Conservation (phyloP, 2,888 invertebrate species). For the Beris chalybata region DNA sequence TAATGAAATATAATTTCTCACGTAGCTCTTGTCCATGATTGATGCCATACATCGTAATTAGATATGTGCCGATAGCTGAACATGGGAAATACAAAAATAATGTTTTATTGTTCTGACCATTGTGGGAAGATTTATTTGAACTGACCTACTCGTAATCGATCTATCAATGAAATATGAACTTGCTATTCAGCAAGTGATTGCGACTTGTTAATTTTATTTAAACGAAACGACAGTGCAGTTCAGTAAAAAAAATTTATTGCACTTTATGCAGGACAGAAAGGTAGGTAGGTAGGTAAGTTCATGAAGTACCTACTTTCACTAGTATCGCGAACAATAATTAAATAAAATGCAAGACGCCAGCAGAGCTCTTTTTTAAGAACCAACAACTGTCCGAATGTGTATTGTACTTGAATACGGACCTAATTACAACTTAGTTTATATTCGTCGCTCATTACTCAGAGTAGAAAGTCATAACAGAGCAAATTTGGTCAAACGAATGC, state of each 20-base stretch:
- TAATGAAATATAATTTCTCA: conserved; percentile 22
- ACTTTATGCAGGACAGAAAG: background rate
- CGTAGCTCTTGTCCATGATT: conserved; percentile 13
- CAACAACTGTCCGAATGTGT: background rate
- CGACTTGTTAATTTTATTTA: too few relatives aligned
- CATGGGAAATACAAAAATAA: conserved; percentile 7
- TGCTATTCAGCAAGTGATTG: too few relatives aligned
- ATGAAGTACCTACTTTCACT: conserved; percentile 9
- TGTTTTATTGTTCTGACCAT: background rate
- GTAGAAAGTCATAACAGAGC: conserved; percentile 16
- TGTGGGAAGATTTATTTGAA: conserved; percentile 17
- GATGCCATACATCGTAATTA: conserved; percentile 27
- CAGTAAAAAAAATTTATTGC: conserved; percentile 11
- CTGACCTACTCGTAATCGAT: conserved; percentile 4
- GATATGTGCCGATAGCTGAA: conserved; percentile 1
- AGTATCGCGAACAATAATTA: conserved; percentile 3
- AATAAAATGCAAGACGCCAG: background rate
- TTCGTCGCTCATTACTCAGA: conserved; percentile 10
- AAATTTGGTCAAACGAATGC: conserved; percentile 10
- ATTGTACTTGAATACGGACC: conserved; percentile 10
- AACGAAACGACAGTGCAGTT: too few relatives aligned
- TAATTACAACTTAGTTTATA: conserved; percentile 25
- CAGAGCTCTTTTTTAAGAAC: background rate
- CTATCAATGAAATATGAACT: too few relatives aligned
- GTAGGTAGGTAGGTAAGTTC: background rate